These are phyloP conservation scores for Sterrhoptilus dennistouni DNA, from an alignment of 2,113 vertebrate species.

Conservation along the genomic window DNA sequence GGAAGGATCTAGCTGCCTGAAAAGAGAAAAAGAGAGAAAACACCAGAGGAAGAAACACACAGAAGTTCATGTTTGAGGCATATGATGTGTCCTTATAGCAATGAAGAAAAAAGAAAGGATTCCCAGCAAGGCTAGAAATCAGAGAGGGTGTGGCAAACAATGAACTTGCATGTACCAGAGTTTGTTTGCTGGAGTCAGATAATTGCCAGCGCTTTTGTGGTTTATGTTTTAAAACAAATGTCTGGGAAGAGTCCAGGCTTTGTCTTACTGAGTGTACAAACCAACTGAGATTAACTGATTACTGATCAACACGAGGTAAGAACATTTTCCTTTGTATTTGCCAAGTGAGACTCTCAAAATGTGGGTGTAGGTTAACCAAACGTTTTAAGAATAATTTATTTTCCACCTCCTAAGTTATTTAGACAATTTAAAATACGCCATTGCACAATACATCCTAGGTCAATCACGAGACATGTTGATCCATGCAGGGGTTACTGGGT, in stretches of 20 bases:
- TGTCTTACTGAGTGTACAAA: not conserved
- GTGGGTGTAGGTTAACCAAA: not conserved
- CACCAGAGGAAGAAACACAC: not conserved
- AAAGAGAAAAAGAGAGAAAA: not conserved
- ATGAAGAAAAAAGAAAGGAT: not conserved
- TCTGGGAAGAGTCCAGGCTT: not conserved
- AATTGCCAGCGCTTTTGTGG: constrained; percentile 12
- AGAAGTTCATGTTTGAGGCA: not conserved
- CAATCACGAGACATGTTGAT: not conserved
- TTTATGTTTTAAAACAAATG: constrained; percentile 31
- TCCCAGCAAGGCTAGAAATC: not conserved
- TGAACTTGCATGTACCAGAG: not conserved
- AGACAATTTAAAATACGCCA: not conserved
- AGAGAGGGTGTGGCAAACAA: not conserved
- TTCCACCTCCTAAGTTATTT: not conserved
- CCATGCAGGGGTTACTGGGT: not conserved
- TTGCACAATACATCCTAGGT: not conserved
- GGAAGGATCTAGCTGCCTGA: not conserved
- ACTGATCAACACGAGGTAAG: not conserved
- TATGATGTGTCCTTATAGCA: not conserved
- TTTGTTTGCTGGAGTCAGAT: not conserved
- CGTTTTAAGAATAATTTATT: not conserved
- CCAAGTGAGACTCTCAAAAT: not conserved
- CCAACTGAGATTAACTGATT: not conserved
- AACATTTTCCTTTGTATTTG: not conserved